phyloP scores from a whole-genome alignment of 2,797 vertebrate genomes.

The Austrolebias charrua region DNA sequence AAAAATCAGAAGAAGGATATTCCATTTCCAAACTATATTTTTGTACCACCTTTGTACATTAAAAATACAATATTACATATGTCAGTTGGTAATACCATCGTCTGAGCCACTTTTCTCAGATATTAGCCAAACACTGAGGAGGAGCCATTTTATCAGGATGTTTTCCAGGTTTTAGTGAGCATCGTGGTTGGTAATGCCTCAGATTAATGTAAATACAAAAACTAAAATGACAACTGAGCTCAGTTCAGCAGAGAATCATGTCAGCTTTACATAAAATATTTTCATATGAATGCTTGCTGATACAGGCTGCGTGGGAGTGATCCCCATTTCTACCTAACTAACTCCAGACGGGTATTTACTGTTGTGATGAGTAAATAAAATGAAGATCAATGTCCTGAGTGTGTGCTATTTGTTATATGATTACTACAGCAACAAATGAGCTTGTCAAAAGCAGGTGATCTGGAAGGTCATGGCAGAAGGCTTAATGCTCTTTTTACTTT shows the following conservation, averaged over 20 bases:
- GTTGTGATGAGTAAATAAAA: constrained; percentile 73
- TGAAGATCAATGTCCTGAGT: constrained; percentile 41
- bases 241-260: constrained; percentile 53
- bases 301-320: constrained; percentile 32
- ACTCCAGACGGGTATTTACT: constrained; percentile 63
- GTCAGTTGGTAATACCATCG: constrained; percentile 45
- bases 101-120: constrained; percentile 45
- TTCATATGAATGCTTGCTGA: constrained; percentile 50
- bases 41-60: too few species aligned
- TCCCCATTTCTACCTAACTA: constrained; percentile 50
- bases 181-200: constrained; percentile 32
- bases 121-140: constrained; percentile 54
- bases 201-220: constrained; percentile 69
- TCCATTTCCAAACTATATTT: too few species aligned
- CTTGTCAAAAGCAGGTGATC: constrained; percentile 59
- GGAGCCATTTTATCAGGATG: constrained; percentile 47
- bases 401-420: constrained; percentile 11
- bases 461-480: constrained; percentile 31
- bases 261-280: constrained; percentile 66
- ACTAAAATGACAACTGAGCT: constrained; percentile 58
- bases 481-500: constrained; percentile 34
- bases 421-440: constrained; percentile 68
- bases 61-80: constrained; percentile 32
- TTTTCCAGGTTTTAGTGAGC: constrained; percentile 38
- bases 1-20: too few species aligned